These are phyloP conservation scores for Apotomis betuletana DNA, from an alignment of 2,888 invertebrate species.

Conservation along the genomic window DNA sequence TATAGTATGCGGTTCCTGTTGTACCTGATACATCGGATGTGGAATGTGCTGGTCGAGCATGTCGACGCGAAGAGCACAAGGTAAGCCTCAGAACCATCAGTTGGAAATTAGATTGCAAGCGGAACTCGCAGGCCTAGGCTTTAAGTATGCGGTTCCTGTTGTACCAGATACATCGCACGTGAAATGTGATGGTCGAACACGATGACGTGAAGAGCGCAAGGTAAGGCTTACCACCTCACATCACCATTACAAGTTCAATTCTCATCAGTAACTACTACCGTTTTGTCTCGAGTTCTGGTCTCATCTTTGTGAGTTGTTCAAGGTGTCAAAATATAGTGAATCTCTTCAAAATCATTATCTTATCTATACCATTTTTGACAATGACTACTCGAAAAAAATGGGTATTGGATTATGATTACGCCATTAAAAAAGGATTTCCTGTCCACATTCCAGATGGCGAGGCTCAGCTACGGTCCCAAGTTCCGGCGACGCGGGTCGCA, in stretches of 20 bases:
- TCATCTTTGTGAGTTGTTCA: too few relatives aligned
- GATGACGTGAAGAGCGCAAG: constrained; percentile 83
- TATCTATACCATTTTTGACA: too few relatives aligned
- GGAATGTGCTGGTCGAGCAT: constrained; percentile 87
- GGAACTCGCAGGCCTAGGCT: constrained; percentile 74
- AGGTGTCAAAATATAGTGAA: too few relatives aligned
- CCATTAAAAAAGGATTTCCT: neutral
- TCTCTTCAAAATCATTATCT: too few relatives aligned
- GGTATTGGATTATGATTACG: neutral
- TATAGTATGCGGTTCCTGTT: constrained; percentile 85
- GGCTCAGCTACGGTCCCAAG: constrained; percentile 74
- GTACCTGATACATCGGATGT: constrained; percentile 88
- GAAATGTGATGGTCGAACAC: constrained; percentile 87
- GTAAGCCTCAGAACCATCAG: constrained; percentile 47
- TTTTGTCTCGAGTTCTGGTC: too few relatives aligned
- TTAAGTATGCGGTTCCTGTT: constrained; percentile 85
- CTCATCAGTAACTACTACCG: too few relatives aligned
- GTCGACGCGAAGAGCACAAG: constrained; percentile 83
- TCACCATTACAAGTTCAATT: too few relatives aligned
- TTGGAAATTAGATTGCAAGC: neutral
- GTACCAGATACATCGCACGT: constrained; percentile 88
- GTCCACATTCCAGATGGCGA: constrained; percentile 70
- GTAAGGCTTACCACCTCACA: constrained; percentile 47
- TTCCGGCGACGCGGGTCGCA: constrained; percentile 63
- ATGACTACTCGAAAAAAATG: too few relatives aligned